These are phyloP conservation scores for Acronicta alni DNA, from an alignment of 2,888 invertebrate genomes.

Conservation along the genomic window DNA sequence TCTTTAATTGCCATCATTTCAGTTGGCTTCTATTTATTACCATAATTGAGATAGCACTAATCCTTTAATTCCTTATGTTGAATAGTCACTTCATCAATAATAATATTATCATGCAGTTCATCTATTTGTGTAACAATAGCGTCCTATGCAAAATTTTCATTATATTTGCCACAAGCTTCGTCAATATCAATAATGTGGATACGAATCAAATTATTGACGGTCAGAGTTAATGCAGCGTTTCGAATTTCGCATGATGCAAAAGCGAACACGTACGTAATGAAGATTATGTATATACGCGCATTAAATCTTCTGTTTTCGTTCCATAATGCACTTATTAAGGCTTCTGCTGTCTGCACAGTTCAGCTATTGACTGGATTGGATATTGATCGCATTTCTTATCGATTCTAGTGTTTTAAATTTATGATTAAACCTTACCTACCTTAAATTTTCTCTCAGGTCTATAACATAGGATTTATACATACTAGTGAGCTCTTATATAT, in stretches of 20 bases:
- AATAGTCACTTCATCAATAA: neutral
- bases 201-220: neutral
- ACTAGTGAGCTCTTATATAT: too few species aligned
- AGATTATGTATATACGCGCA: slow-evolving; percentile 13
- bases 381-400: slow-evolving; percentile 18
- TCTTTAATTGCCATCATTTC: slow-evolving; percentile 4
- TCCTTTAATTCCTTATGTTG: neutral
- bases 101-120: slow-evolving; percentile 5
- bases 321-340: slow-evolving; percentile 43
- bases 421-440: too few species aligned
- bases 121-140: slow-evolving; percentile 1
- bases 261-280: slow-evolving; percentile 5
- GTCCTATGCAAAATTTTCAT: slow-evolving; percentile 4
- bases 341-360: slow-evolving; percentile 24
- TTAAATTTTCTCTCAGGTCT: too few species aligned
- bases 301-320: slow-evolving; percentile 42
- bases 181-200: slow-evolving; percentile 23
- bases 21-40: slow-evolving; percentile 9
- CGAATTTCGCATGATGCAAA: slow-evolving; percentile 28
- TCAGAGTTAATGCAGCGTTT: slow-evolving; percentile 37
- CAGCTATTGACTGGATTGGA: slow-evolving; percentile 30
- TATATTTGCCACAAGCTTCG: slow-evolving; percentile 3
- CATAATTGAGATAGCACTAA: neutral
- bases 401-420: neutral
- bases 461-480: too few species aligned